Conservation (phyloP, 2,797 vertebrate species). For the Poecilia gillii region DNA sequence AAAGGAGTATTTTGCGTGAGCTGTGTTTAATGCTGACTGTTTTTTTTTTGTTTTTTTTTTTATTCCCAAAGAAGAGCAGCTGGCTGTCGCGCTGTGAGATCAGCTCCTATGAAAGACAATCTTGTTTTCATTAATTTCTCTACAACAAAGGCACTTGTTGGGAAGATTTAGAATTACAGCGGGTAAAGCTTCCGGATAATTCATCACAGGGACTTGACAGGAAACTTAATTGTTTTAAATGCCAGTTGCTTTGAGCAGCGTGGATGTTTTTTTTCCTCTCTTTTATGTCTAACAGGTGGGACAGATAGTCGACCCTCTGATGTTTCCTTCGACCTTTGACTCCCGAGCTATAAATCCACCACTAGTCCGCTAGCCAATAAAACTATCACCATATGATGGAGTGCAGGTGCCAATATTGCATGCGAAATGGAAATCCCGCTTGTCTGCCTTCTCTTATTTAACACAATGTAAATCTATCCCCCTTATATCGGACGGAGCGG, state of each 20-base stretch:
- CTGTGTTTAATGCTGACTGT: conserved; percentile 98
- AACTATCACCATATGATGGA: conserved; percentile 72
- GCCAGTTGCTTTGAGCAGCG: conserved; percentile 87
- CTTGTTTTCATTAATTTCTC: conserved; percentile 99
- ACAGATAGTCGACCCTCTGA: conserved; percentile 74
- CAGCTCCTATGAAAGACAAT: conserved; percentile 99
- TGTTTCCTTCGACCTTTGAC: conserved; percentile 74
- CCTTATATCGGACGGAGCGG: conserved; percentile 12
- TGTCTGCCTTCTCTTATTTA: conserved; percentile 54
- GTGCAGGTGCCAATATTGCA: conserved; percentile 71
- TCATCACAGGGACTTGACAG: conserved; percentile 97
- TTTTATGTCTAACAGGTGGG: conserved; percentile 82
- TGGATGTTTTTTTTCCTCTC: conserved; percentile 60
- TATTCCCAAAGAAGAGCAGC: conserved; percentile 99
- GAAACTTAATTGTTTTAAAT: conserved; percentile 99
- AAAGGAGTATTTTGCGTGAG: conserved; percentile 96
- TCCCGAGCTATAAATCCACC: conserved; percentile 68
- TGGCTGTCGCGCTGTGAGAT: conserved; percentile 99
- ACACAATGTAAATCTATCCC: conserved; percentile 45
- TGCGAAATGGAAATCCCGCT: conserved; percentile 53
- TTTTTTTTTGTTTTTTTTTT: conserved; percentile 83
- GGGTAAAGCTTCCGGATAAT: conserved; percentile 98
- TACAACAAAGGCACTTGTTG: conserved; percentile 99
- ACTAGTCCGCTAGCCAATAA: conserved; percentile 69
- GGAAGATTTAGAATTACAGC: conserved; percentile 99